Percentiles rank a stretch among this genome's conserved stretches.
Conservation (phyloP, 2,797 vertebrate genomes). For the Eulemur coronatus region DNA sequence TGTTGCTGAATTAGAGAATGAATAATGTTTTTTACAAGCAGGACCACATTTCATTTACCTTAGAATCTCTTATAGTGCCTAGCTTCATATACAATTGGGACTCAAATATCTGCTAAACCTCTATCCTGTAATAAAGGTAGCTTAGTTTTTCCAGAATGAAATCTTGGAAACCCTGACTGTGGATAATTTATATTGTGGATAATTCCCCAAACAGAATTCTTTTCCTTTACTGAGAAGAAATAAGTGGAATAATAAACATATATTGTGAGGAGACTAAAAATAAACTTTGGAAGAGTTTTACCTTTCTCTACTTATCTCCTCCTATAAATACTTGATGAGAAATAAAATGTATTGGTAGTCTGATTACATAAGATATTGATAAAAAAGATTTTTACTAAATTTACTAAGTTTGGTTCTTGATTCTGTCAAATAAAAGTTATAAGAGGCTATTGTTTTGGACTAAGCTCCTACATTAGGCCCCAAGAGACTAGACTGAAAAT, state of each 20-base stretch:
- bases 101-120: conserved; percentile 32
- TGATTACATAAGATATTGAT: background rate
- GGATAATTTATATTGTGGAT: background rate
- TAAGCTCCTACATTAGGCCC: background rate
- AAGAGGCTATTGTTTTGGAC: background rate
- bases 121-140: background rate
- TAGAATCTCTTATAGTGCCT: background rate
- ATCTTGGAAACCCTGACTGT: background rate
- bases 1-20: background rate
- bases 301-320: background rate
- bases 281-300: conserved; percentile 28
- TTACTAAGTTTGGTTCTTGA: background rate
- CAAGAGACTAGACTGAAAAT: background rate
- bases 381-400: background rate
- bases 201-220: conserved; percentile 9
- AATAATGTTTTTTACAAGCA: conserved; percentile 15
- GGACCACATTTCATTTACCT: background rate
- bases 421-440: background rate
- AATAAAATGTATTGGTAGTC: background rate
- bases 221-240: conserved; percentile 12
- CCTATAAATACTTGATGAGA: background rate
- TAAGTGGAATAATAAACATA: conserved; percentile 17
- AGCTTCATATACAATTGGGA: background rate
- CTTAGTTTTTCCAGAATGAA: conserved; percentile 8
- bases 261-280: conserved; percentile 31